Conservation (phyloP, 2,113 vertebrate genomes). For the Barnardius zonarius region DNA sequence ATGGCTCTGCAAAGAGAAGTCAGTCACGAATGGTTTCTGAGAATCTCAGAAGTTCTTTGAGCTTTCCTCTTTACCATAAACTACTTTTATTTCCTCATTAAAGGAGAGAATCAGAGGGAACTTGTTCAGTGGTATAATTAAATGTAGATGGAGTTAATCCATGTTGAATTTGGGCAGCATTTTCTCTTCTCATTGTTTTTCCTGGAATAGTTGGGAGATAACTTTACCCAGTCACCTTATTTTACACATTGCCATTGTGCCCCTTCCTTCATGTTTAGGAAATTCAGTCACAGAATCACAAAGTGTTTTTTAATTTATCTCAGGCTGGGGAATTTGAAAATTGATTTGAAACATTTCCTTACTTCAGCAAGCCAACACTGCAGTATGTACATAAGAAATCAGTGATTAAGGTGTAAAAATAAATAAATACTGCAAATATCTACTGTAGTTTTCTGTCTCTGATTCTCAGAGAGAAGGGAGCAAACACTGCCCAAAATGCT, state of each 20-base stretch:
- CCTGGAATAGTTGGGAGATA: background rate
- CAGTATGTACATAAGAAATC: background rate
- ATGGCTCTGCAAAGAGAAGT: background rate
- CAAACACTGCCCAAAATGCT: background rate
- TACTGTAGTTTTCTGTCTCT: fast-evolving
- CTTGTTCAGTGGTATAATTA: background rate
- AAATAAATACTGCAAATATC: background rate
- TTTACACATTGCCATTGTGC: background rate
- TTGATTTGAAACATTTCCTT: background rate
- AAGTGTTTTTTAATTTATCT: background rate
- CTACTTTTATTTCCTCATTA: background rate
- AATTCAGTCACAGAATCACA: background rate
- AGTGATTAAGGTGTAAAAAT: background rate
- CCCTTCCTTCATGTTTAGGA: background rate
- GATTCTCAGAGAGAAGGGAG: background rate
- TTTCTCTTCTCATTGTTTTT: background rate
- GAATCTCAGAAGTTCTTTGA: background rate
- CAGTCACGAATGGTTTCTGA: background rate
- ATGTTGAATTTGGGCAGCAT: background rate
- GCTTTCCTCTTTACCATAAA: background rate
- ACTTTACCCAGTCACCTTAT: background rate
- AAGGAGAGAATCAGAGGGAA: background rate
- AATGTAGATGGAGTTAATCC: background rate
- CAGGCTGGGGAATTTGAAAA: background rate
- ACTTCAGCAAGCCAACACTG: background rate